Evolutionary conservation across 2,797 vertebrate species (phyloP).

Genomic region (Rhodeus uyekii): DNA sequence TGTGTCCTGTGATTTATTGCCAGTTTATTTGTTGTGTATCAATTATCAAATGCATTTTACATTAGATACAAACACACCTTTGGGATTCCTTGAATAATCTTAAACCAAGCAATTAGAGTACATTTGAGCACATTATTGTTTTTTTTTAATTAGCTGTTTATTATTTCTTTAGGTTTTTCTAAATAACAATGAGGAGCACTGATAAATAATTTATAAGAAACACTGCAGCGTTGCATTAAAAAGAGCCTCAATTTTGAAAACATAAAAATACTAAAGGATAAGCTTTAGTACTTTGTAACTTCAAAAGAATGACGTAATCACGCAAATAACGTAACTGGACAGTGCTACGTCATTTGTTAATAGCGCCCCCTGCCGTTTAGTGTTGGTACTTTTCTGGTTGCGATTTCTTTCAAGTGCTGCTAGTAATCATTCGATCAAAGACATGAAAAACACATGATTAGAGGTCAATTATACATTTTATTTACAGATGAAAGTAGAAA

Average conservation of each 20-base stretch:
- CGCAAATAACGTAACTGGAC: background rate
- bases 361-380: background rate
- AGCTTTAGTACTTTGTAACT: no score
- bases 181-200: background rate
- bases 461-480: background rate
- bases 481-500: conserved; percentile 33
- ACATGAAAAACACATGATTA: background rate
- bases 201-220: background rate
- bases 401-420: background rate
- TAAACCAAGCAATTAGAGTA: background rate
- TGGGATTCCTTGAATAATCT: background rate
- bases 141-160: background rate
- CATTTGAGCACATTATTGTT: background rate
- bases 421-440: no score
- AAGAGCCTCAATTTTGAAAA: background rate
- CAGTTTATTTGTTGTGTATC: background rate
- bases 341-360: background rate
- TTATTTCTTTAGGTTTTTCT: background rate
- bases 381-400: background rate
- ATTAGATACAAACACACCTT: background rate
- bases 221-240: background rate
- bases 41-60: background rate
- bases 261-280: no score
- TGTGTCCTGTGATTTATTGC: background rate
- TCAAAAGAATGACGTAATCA: background rate